Percentiles rank a stretch among this genome's conserved stretches.
Evolutionary conservation across 2,797 vertebrate species (phyloP).

Genomic region (Sphenopsis melanotis): DNA sequence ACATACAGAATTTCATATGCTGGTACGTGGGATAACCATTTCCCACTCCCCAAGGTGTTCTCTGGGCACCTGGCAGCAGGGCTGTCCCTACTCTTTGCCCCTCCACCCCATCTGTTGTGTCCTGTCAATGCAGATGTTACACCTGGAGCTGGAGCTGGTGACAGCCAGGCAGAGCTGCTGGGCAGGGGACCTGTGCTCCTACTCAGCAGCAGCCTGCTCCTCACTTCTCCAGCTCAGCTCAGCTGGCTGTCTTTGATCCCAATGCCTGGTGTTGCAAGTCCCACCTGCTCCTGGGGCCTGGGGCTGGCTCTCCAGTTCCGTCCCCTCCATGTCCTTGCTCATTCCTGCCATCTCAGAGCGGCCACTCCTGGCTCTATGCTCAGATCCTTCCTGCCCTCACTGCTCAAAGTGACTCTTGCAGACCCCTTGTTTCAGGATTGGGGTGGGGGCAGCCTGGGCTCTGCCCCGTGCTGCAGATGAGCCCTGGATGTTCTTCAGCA

Average conservation of each 20-base stretch:
- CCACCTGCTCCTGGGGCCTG: not conserved
- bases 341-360: not conserved
- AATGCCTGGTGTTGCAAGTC: not conserved
- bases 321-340: not conserved
- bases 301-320: not conserved
- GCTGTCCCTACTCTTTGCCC: not conserved
- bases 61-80: not conserved
- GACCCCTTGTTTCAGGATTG: not conserved
- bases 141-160: not conserved
- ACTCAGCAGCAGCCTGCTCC: not conserved
- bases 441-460: not conserved
- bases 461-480: not conserved
- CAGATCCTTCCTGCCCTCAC: fast-evolving
- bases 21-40: not conserved
- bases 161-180: not conserved
- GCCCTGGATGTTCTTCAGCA: not conserved
- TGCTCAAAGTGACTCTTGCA: not conserved
- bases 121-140: not conserved
- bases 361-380: not conserved
- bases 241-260: not conserved
- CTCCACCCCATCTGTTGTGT: not conserved
- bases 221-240: not conserved
- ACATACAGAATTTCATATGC: not conserved
- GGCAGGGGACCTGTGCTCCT: not conserved
- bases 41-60: not conserved